Conservation (phyloP, 2,888 invertebrate species). For the Torymus aiolomorphi region DNA sequence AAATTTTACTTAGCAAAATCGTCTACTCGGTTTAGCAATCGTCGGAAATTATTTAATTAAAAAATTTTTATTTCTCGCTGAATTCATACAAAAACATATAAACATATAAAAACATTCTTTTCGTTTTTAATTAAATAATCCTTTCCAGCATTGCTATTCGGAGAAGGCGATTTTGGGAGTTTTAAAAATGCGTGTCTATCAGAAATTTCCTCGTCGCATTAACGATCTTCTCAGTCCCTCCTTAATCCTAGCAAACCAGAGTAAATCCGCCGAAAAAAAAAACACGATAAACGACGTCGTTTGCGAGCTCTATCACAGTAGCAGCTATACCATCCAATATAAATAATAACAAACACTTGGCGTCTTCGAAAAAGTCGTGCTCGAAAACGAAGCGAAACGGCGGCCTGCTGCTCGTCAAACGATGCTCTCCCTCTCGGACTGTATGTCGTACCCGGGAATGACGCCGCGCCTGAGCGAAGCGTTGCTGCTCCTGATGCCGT, state of each 20-base stretch:
- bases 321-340: constrained; percentile 52
- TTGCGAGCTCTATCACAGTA: constrained; percentile 33
- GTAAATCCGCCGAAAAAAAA: constrained; percentile 38
- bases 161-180: constrained; percentile 24
- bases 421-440: constrained; percentile 80
- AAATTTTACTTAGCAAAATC: constrained; percentile 20
- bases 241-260: constrained; percentile 32
- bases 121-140: constrained; percentile 44
- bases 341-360: constrained; percentile 48
- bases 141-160: neutral
- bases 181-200: constrained; percentile 23
- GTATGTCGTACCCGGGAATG: constrained; percentile 77
- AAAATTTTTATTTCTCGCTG: constrained; percentile 38
- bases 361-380: no score
- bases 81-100: constrained; percentile 51
- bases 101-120: constrained; percentile 46
- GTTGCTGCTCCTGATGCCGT: constrained; percentile 82
- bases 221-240: neutral
- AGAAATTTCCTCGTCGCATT: constrained; percentile 13
- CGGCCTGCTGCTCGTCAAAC: constrained; percentile 72
- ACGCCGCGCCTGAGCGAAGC: constrained; percentile 78
- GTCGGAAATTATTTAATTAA: constrained; percentile 42
- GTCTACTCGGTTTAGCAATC: neutral
- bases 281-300: constrained; percentile 30
- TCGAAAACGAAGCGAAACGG: neutral